Base-by-base conservation (phyloP, 2,113 vertebrate species). In the Panurus biarmicus region DNA sequence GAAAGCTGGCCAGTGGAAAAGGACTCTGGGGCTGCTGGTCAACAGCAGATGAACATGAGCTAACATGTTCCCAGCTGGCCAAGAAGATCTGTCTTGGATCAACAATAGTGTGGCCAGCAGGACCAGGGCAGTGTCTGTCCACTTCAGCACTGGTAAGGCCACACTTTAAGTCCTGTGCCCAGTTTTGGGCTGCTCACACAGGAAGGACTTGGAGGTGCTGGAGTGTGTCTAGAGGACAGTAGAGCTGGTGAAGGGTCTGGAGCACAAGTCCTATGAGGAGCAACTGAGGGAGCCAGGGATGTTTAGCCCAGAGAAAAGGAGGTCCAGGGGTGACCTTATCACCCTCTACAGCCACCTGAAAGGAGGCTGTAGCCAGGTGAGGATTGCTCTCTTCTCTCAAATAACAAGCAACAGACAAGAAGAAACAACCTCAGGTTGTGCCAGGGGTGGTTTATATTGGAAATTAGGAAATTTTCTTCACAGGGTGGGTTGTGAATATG, bases 61-160 rank as follows among this genome's bases (percentile, higher is more conserved):
- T 40, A 42, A 1, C 0, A 3, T 38, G 28, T 70, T 24, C 16
- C 11, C 53, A 40, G 28, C 8, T 31, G 47, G 40, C 40, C 62
- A 69, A 61, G 44, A 38, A 38, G 29, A 11, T 16, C 13, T n/a
- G 45, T 24, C 14, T 4, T 60, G 1, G 1, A 19, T 67, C 61
- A 81, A 20, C 23, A 45, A 20, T 6, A 5, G 11, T 18, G 29
- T 29, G 16, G 20, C 53, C 45, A 74, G 53, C 24, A 47, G 38
- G 20, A 60, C 24, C 11, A 67, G n/a, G 45, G 24, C 7, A 51
- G 25, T 14, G 53, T 35, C 10, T n/a, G 14, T 13, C 2, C 38
- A n/a, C 24, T 10, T 45, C 0, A 0, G 4, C 16, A 8, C 24
- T 47, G 29, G 4, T 40, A n/a, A 60, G 24, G 14, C 11, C 6